Conservation (phyloP, 1,140 invertebrate genomes). For the Charaxes varanes region DNA sequence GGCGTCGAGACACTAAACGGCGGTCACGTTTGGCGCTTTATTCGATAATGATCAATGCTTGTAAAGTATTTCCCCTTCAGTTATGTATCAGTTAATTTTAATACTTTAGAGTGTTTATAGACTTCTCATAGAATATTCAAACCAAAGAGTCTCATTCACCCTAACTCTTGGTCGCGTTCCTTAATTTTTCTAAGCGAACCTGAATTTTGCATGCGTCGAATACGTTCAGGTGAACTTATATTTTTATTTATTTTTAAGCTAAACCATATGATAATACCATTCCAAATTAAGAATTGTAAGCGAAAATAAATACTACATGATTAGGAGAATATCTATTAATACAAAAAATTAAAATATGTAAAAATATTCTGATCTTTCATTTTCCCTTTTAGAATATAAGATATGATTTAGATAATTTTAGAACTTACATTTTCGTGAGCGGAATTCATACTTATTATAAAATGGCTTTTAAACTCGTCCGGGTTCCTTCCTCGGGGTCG, state of each 20-base stretch:
- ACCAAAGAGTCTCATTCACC: conserved; percentile 64
- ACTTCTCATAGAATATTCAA: conserved; percentile 26
- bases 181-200: conserved; percentile 27
- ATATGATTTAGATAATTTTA: conserved; percentile 4
- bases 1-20: conserved; percentile 27
- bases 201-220: conserved; percentile 35
- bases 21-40: conserved; percentile 35
- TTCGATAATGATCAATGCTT: conserved; percentile 20
- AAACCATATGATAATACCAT: conserved; percentile 66
- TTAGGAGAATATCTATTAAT: conserved; percentile 63
- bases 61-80: conserved; percentile 11
- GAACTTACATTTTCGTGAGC: too few species aligned
- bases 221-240: conserved; percentile 37
- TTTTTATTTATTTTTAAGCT: conserved; percentile 70
- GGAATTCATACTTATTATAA: too few species aligned
- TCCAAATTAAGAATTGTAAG: conserved; percentile 72
- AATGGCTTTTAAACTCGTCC: too few species aligned
- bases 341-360: conserved; percentile 61
- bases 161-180: conserved; percentile 63
- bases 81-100: conserved; percentile 16
- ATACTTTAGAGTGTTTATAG: conserved; percentile 12
- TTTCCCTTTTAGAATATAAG: conserved; percentile 3
- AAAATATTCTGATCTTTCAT: conserved; percentile 35
- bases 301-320: conserved; percentile 61
- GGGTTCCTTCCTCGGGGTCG: too few species aligned